A percentile compares a stretch with the other conserved stretches of the same genome.
phyloP scores from a whole-genome alignment of 2,888 invertebrate genomes.

The Synergus laeviventris region DNA sequence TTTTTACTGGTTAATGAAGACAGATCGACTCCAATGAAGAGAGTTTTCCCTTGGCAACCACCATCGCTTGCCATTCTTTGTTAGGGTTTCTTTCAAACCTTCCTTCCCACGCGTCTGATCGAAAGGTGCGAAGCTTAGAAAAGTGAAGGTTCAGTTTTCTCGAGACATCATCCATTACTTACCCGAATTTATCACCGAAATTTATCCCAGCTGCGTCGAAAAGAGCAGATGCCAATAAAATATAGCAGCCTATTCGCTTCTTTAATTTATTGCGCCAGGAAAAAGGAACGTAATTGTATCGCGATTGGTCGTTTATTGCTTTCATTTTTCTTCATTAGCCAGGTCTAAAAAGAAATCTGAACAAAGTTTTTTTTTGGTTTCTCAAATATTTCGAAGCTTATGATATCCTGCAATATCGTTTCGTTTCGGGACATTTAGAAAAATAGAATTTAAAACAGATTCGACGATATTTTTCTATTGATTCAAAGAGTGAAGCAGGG shows the following conservation, averaged over 20 bases:
- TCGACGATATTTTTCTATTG: too few relatives aligned
- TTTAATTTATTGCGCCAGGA: neutral
- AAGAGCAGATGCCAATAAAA: neutral
- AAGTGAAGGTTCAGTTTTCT: neutral
- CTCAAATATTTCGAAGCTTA: neutral
- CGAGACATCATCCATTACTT: slow-evolving; percentile 11
- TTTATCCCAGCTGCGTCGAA: neutral
- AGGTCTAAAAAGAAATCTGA: neutral
- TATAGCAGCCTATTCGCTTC: neutral
- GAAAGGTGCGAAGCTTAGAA: slow-evolving; percentile 10
- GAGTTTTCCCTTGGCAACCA: slow-evolving; percentile 42
- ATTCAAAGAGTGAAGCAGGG: too few relatives aligned
- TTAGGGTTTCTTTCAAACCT: neutral
- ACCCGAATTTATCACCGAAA: slow-evolving; percentile 2
- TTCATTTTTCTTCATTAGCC: neutral
- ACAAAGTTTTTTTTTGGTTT: neutral
- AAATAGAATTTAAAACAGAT: too few relatives aligned
- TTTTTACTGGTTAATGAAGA: slow-evolving; percentile 52
- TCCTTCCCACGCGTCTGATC: neutral
- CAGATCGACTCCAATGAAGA: slow-evolving; percentile 43
- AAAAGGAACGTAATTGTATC: neutral
- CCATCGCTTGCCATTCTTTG: slow-evolving; percentile 2
- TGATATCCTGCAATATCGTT: neutral
- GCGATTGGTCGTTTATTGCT: neutral
- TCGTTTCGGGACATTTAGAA: too few relatives aligned